Base-by-base conservation (phyloP, 2,113 vertebrate genomes). In the Cichladusa arquata region DNA sequence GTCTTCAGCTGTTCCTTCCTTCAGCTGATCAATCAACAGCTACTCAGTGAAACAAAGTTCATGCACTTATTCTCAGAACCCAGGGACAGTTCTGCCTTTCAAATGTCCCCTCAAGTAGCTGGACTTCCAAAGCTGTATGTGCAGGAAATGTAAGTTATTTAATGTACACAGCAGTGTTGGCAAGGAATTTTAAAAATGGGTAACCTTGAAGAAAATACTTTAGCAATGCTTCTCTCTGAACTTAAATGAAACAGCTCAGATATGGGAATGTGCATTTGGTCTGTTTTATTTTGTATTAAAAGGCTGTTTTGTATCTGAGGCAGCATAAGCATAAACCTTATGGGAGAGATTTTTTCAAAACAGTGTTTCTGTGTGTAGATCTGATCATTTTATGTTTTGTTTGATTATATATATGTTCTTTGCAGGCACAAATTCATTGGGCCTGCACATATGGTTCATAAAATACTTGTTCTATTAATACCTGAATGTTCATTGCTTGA, bases 1-100 rank as follows among this genome's bases (percentile, higher is more conserved):
- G 28, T 87, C 58, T 88, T 93, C 73, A 90, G 78, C 90, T 85
- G 62, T 88, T 88, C 74, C 33, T 50, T 88, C 74, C 66, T 90
- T 80, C 60, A 66, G 36, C 79, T 5, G 6, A 84, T 90, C 89
- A 62, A 8, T 95, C 91, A 88, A 58, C 70, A 89, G 31, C 66
- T 92, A 65, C 67, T 14, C 3, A 4, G 82, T n/a, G 67, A 93
- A 95, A 73, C 42, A 42, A 40, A 80, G 88, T 83, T 85, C 64
- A 29, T 38, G 51, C 60, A 34, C 69, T 86, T 84, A 33, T 83
- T 56, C 67, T 92, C n/a, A 28, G 70, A 91, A 42, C 14, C 62
- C 40, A 73, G 6, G 64, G 60, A 80, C 38, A 73, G 34, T 58
- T 64, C 6, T 45, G 54, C 58, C 51, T 85, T 85, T 50, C 33